A percentile compares a stretch with the other conserved stretches of the same genome.
phyloP scores from a whole-genome alignment of 2,797 vertebrate species.

The Protosalanx chinensis region DNA sequence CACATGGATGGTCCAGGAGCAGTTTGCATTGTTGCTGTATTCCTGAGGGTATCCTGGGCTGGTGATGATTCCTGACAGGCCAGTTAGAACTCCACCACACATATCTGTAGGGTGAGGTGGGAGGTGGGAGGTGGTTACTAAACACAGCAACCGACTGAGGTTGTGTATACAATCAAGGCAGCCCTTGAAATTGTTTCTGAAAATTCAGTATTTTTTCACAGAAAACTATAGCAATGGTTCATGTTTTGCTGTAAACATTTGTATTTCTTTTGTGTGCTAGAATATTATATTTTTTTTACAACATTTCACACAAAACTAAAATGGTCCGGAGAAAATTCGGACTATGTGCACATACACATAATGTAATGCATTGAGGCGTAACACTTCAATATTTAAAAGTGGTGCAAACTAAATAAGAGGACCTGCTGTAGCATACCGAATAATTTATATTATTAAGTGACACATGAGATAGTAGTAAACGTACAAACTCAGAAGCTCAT shows the following conservation, averaged over 20 bases:
- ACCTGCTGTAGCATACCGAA: not conserved
- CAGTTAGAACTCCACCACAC: constrained; percentile 88
- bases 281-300: too few relatives aligned
- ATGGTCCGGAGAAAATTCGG: too few relatives aligned
- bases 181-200: too few relatives aligned
- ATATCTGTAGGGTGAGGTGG: constrained; percentile 22
- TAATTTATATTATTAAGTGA: not conserved
- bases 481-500: not conserved
- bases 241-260: too few relatives aligned
- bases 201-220: too few relatives aligned
- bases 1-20: constrained; percentile 86
- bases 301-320: too few relatives aligned
- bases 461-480: not conserved
- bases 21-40: constrained; percentile 92
- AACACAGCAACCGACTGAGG: not conserved
- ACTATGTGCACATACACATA: too few relatives aligned
- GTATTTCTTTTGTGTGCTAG: too few relatives aligned
- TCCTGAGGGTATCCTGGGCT: constrained; percentile 91
- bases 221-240: too few relatives aligned
- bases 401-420: not conserved
- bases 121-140: not conserved
- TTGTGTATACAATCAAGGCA: too few relatives aligned
- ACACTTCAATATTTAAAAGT: not conserved
- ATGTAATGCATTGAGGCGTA: not conserved
- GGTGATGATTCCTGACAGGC: constrained; percentile 89